Base-by-base conservation (phyloP, 1,140 invertebrate species). In the Pogonognathellus flavescens region DNA sequence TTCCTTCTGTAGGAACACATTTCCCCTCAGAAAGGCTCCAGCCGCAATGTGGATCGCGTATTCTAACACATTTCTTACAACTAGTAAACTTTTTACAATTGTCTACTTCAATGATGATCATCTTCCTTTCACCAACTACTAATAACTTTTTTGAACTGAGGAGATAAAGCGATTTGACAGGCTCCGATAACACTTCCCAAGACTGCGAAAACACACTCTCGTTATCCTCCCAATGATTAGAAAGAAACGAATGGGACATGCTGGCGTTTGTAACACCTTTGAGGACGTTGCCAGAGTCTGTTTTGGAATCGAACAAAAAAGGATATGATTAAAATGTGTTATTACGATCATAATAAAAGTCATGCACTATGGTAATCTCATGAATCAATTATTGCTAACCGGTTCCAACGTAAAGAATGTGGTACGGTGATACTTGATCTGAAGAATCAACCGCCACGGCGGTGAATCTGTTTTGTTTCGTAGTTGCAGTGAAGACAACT, bases 1-100 rank as follows among this genome's bases (percentile, higher is more conserved):
- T 66, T 66, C 14, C 62, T 13, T 31, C 25, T 50, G 25, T 20
- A n/a, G 16, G 10, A 25, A 76, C 41, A 76, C 70, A 76, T 76
- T 49, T 49, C 41, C 70, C 70, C 10, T 50, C 41, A 4, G 70
- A 76, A 13, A n/a, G 2, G 14, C 70, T 76, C 70, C 70, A 76
- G 6, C 96, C 97, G 92, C 98, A 99, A 91, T 99, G 97, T 0
- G 98, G 98, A 92, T 99, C 98, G 92, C 98, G 97, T 18, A 99
- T 92, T 20, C 93, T 93, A 0, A 99, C 94, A 91, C 98, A 99
- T 84, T 95, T 93, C 72, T 94, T 94, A 91, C 91, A 95, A 91
- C 91, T 92, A 89, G 91, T 92, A 60, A 89, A 90, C 31, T 91
- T 91, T 86, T 93, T 91, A 90, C 88, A 89, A 83, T 89, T 86